Percentiles rank a stretch among this genome's conserved stretches.
Evolutionary conservation across 2,797 vertebrate species (phyloP).

Genomic region (Pygocentrus nattereri): DNA sequence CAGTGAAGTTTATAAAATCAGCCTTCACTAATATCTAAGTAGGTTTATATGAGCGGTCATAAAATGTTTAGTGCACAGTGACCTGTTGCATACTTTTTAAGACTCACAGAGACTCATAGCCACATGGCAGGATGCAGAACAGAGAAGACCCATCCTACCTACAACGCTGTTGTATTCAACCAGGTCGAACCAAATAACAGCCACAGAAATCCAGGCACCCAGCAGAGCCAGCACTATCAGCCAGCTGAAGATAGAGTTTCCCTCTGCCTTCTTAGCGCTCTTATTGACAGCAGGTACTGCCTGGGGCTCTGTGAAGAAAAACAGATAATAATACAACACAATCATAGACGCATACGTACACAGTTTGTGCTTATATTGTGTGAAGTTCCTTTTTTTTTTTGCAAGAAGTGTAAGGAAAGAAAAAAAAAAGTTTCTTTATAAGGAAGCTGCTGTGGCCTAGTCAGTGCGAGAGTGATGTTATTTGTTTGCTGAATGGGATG

Average conservation of each 20-base stretch:
- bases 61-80: neutral
- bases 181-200: constrained; percentile 96
- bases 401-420: neutral
- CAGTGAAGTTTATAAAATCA: too few relatives aligned
- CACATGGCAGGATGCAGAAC: neutral
- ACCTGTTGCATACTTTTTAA: neutral
- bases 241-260: constrained; percentile 91
- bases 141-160: constrained; percentile 75
- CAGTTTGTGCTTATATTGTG: neutral
- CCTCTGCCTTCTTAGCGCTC: constrained; percentile 68
- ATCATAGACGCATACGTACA: constrained; percentile 12
- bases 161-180: constrained; percentile 94
- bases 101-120: neutral
- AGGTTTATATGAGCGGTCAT: too few relatives aligned
- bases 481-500: neutral
- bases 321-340: constrained; percentile 15
- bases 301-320: constrained; percentile 67
- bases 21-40: too few relatives aligned
- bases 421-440: neutral
- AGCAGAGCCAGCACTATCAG: constrained; percentile 93
- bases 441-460: neutral
- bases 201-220: constrained; percentile 95
- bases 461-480: neutral
- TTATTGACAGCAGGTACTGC: constrained; percentile 59
- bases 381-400: too few relatives aligned